Percentiles rank a stretch among this genome's conserved stretches.
Conservation (phyloP, 2,797 vertebrate species). For the Poliocrania exsul region DNA sequence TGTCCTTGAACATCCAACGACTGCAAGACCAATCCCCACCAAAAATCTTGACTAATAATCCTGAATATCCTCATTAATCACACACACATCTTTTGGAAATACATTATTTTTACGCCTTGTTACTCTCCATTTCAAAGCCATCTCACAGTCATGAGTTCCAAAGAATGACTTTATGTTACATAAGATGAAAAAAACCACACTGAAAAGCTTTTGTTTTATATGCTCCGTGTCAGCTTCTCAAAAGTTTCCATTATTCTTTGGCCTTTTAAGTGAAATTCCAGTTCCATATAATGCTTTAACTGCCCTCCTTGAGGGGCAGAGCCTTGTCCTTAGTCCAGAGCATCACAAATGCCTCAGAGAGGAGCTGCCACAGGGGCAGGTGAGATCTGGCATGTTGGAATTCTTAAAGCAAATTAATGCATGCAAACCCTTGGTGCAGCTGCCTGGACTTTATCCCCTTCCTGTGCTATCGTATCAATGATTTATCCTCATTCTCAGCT, state of each 20-base stretch:
- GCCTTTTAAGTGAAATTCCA: slow-evolving; percentile 12
- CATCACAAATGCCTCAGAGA: neutral
- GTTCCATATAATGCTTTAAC: neutral
- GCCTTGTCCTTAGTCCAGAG: neutral
- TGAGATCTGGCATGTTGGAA: neutral
- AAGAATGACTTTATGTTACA: slow-evolving; percentile 4
- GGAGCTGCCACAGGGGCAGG: neutral
- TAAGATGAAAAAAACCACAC: neutral
- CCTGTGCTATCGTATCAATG: neutral
- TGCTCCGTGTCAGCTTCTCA: slow-evolving; percentile 5
- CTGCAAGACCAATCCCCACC: neutral
- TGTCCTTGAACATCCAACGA: neutral
- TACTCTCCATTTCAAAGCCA: neutral
- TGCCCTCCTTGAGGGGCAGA: neutral
- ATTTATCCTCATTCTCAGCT: neutral
- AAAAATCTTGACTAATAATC: neutral
- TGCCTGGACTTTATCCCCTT: neutral
- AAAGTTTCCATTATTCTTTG: neutral
- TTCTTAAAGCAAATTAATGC: neutral
- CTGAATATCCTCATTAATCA: neutral
- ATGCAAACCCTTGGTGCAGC: neutral
- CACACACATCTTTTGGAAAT: neutral
- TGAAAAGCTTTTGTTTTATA: slow-evolving; percentile 48
- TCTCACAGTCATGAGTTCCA: neutral
- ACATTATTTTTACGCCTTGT: neutral